Conservation (phyloP, 2,797 vertebrate genomes). For the Semaprochilodus insignis region DNA sequence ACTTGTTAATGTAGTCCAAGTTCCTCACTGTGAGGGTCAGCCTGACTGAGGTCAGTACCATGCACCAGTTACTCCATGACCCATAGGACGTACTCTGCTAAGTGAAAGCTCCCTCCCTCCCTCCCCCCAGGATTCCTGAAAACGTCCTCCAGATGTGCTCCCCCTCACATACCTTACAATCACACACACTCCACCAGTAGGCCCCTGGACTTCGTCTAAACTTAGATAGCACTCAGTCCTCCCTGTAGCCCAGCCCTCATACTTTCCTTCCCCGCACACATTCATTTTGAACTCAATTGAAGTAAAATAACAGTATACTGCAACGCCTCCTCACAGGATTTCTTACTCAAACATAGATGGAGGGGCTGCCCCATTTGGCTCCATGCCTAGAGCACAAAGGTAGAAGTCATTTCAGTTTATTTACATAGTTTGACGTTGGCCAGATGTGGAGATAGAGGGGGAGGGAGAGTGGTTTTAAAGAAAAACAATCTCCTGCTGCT, state of each 20-base stretch:
- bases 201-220: conserved; percentile 45
- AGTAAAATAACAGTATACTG: conserved; percentile 26
- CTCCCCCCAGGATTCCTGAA: conserved; percentile 38
- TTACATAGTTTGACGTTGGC: conserved; percentile 67
- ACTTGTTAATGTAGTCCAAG: not conserved
- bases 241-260: not conserved
- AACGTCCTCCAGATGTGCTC: conserved; percentile 61
- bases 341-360: conserved; percentile 18
- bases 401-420: conserved; percentile 57
- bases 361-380: conserved; percentile 30
- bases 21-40: conserved; percentile 60
- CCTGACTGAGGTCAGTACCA: conserved; percentile 59
- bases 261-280: not conserved
- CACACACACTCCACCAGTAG: conserved; percentile 23
- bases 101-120: conserved; percentile 44
- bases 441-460: conserved; percentile 65
- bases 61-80: conserved; percentile 71
- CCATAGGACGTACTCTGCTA: conserved; percentile 53
- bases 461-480: conserved; percentile 56
- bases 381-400: conserved; percentile 47
- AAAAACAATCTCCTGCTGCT: conserved; percentile 67
- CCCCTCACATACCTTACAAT: conserved; percentile 53
- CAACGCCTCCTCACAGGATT: conserved; percentile 34
- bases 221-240: conserved; percentile 43
- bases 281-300: conserved; percentile 32